These are phyloP conservation scores for Monochamus saltuarius DNA, from an alignment of 1,140 invertebrate genomes.

Conservation along the genomic window DNA sequence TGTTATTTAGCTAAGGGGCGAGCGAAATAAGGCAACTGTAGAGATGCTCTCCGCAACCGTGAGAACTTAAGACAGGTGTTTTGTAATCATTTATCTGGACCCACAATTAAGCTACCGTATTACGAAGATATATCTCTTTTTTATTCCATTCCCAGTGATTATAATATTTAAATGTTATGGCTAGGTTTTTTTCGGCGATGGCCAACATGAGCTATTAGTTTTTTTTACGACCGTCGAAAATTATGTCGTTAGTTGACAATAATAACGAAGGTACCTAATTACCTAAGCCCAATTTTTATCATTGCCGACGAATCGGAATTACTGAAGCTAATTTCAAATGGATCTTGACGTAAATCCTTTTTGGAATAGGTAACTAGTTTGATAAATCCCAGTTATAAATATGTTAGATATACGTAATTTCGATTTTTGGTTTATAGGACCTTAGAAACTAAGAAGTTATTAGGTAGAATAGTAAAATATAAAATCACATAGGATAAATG, in stretches of 20 bases:
- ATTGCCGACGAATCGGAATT: slow-evolving; percentile 5
- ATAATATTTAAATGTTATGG: slow-evolving; percentile 11
- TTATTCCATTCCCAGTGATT: slow-evolving; percentile 12
- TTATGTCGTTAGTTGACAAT: slow-evolving; percentile 8
- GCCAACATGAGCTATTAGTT: slow-evolving; percentile 1
- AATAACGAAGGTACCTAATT: background rate
- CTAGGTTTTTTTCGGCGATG: background rate
- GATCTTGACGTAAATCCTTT: too few relatives aligned
- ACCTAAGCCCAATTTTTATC: background rate
- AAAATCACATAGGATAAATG: too few relatives aligned
- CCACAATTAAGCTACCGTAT: slow-evolving; percentile 31
- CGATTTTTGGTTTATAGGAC: too few relatives aligned
- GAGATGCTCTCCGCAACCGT: slow-evolving; percentile 19
- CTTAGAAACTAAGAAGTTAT: too few relatives aligned
- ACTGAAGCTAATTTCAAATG: background rate
- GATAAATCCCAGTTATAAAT: too few relatives aligned
- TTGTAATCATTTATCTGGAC: slow-evolving; percentile 20
- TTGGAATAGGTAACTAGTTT: too few relatives aligned
- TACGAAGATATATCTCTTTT: slow-evolving; percentile 20
- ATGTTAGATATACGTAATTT: too few relatives aligned
- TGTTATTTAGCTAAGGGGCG: slow-evolving; percentile 6
- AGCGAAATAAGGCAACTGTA: slow-evolving; percentile 17
- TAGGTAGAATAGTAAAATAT: too few relatives aligned
- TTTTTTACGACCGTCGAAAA: slow-evolving; percentile 5
- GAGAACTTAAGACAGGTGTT: slow-evolving; percentile 28